These are phyloP conservation scores for Eueremaeus valkanovi DNA, from an alignment of 2,888 invertebrate genomes.

Conservation along the genomic window DNA sequence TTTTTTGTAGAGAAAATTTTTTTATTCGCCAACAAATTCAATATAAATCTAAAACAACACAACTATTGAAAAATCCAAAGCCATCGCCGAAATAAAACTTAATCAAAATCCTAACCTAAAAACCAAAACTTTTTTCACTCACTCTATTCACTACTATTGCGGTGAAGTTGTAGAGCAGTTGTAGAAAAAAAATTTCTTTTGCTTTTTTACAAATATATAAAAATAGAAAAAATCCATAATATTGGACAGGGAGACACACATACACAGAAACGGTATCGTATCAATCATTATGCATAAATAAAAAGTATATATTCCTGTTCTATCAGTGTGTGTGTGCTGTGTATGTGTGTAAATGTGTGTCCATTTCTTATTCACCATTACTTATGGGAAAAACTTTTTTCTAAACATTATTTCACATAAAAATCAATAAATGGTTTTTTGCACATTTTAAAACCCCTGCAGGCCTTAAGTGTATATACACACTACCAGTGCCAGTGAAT, in stretches of 20 bases:
- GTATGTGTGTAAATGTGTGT: not conserved
- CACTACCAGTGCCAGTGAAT: not conserved
- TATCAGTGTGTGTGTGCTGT: not conserved
- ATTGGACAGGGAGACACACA: conserved; percentile 3
- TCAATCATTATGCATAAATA: conserved; percentile 35
- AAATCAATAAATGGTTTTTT: conserved; percentile 38
- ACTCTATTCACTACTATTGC: conserved; percentile 13
- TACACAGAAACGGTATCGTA: conserved; percentile 1
- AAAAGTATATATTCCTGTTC: not conserved
- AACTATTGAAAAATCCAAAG: conserved; percentile 17
- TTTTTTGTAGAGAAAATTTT: conserved; percentile 25
- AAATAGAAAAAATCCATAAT: not conserved
- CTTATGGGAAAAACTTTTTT: conserved; percentile 1
- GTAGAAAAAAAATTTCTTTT: not conserved
- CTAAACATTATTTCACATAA: conserved; percentile 26
- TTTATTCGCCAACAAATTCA: conserved; percentile 31
- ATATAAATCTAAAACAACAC: conserved; percentile 36
- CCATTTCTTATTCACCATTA: conserved; percentile 29
- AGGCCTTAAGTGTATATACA: conserved; percentile 29
- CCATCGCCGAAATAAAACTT: not conserved
- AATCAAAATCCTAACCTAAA: conserved; percentile 23
- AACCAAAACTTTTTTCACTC: not conserved
- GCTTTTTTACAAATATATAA: not conserved
- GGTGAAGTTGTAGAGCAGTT: conserved; percentile 8
- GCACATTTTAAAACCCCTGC: conserved; percentile 38